Conservation (phyloP, 2,797 vertebrate species). For the Crax fasciolata region DNA sequence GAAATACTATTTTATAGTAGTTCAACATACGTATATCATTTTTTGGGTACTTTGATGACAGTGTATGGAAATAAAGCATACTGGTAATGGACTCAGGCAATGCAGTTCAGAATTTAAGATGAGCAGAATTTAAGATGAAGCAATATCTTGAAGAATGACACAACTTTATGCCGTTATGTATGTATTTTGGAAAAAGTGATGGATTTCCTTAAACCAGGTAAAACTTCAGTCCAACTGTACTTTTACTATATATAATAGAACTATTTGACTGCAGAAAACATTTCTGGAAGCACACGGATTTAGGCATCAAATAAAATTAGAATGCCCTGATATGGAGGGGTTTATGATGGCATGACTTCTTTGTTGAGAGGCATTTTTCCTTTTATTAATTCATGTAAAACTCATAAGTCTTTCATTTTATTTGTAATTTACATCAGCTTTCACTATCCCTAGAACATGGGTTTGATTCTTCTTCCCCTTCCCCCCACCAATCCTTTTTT, state of each 20-base stretch:
- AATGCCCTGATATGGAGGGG: conserved; percentile 77
- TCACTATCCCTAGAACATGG: background rate
- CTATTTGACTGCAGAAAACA: conserved; percentile 68
- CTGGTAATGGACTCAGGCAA: background rate
- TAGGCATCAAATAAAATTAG: conserved; percentile 84
- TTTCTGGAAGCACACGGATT: conserved; percentile 78
- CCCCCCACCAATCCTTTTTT: background rate
- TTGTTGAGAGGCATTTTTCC: conserved; percentile 82
- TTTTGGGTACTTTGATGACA: background rate
- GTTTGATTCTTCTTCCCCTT: background rate
- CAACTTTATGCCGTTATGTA: background rate
- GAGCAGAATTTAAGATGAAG: background rate
- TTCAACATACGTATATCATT: background rate
- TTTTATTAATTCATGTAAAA: conserved; percentile 83
- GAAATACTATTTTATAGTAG: background rate
- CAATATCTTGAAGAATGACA: background rate
- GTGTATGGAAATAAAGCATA: background rate
- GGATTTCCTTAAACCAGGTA: background rate
- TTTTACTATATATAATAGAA: background rate
- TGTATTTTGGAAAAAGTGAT: background rate
- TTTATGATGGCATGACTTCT: conserved; percentile 81
- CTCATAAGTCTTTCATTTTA: conserved; percentile 70
- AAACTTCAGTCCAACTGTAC: background rate
- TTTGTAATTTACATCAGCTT: conserved; percentile 62
- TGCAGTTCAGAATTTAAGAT: background rate